Percentiles rank a stretch among this genome's conserved stretches.
Conservation (phyloP, 2,797 vertebrate species). For the Sebastes melanostomus region DNA sequence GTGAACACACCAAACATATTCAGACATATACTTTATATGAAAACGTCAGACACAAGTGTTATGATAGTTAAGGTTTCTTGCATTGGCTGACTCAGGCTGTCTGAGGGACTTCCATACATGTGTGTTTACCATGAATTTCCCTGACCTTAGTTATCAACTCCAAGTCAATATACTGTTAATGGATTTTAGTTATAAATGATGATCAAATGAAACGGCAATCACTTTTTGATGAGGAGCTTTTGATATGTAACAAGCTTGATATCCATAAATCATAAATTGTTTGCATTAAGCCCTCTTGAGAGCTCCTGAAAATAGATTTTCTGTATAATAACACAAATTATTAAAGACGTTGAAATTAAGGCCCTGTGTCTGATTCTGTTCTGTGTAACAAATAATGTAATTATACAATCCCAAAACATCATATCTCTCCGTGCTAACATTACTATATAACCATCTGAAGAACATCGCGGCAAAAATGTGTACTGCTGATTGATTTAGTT, state of each 20-base stretch:
- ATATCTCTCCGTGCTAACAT: background rate
- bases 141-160: too few relatives aligned
- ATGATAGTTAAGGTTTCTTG: too few relatives aligned
- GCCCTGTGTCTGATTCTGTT: background rate
- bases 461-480: too few relatives aligned
- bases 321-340: background rate
- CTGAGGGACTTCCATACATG: too few relatives aligned
- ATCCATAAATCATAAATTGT: background rate
- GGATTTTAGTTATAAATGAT: background rate
- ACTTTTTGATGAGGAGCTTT: background rate
- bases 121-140: too few relatives aligned
- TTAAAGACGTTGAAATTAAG: too few relatives aligned
- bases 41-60: too few relatives aligned
- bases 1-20: too few relatives aligned
- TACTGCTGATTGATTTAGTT: background rate
- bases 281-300: background rate
- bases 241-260: background rate
- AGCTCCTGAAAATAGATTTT: background rate
- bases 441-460: rapidly evolving
- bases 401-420: background rate
- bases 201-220: background rate
- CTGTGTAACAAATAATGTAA: background rate
- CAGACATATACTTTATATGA: too few relatives aligned
- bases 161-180: background rate
- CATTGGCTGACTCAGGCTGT: too few relatives aligned